Conservation (phyloP, 1,140 invertebrate species). For the Drosophila seguyi region DNA sequence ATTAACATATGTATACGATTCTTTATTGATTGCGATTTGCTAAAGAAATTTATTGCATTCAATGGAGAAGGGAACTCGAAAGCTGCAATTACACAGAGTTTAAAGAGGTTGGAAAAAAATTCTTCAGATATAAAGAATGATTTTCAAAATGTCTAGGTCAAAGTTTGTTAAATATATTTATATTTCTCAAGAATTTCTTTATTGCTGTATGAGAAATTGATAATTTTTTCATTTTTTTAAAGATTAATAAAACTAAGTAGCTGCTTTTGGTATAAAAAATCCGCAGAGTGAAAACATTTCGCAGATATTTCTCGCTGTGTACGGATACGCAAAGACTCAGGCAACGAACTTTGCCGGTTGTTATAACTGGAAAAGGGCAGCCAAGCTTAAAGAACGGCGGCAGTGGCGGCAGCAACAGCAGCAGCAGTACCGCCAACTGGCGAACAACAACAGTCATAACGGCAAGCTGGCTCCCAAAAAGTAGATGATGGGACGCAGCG, state of each 20-base stretch:
- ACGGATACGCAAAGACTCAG: constrained; percentile 51
- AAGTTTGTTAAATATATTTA: too few species aligned
- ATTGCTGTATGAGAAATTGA: too few species aligned
- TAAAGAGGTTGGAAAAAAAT: not conserved
- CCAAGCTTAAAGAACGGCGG: constrained; percentile 48
- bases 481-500: constrained; percentile 34
- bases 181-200: too few species aligned
- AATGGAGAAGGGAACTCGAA: constrained; percentile 6
- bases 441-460: constrained; percentile 53
- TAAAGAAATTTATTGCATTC: constrained; percentile 35
- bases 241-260: not conserved
- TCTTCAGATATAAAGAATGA: too few species aligned
- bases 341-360: constrained; percentile 65
- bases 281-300: not conserved
- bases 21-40: constrained; percentile 40
- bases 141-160: not conserved
- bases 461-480: constrained; percentile 60
- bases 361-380: constrained; percentile 57
- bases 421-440: not conserved
- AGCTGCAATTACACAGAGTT: not conserved
- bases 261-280: not conserved
- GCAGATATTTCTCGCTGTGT: not conserved
- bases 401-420: constrained; percentile 10
- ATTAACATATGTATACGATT: constrained; percentile 21
- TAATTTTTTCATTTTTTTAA: not conserved